A percentile compares a stretch with the other conserved stretches of the same genome.
phyloP scores from a whole-genome alignment of 2,113 vertebrate species.

The Protomyctophum bolini region DNA sequence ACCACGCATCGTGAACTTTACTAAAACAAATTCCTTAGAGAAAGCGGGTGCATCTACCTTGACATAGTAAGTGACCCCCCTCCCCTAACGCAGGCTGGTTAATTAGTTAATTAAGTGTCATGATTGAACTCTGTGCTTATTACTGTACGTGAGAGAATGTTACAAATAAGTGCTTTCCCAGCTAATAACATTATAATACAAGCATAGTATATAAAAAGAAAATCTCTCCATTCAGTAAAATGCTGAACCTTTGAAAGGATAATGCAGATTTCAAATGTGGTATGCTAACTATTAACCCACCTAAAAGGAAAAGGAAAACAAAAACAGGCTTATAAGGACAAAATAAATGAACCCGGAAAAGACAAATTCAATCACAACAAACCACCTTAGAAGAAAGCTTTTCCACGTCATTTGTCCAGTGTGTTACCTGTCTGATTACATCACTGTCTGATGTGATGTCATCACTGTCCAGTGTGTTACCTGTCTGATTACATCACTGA shows the following conservation, averaged over 20 bases:
- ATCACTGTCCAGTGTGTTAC: constrained; percentile 63
- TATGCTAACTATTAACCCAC: background rate
- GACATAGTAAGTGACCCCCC: too few relatives aligned
- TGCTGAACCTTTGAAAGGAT: background rate
- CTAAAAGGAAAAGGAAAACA: background rate
- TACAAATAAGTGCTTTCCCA: constrained; percentile 22
- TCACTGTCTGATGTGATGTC: constrained; percentile 15
- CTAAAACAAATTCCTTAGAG: too few relatives aligned
- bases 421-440: background rate
- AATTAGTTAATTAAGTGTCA: background rate
- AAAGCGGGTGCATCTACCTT: too few relatives aligned
- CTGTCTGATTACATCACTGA: constrained; percentile 26
- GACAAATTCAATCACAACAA: constrained; percentile 1
- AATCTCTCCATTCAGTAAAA: constrained; percentile 13
- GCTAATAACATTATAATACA: constrained; percentile 21
- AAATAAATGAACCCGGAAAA: constrained; percentile 8
- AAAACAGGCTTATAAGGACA: constrained; percentile 1
- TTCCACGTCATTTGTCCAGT: constrained; percentile 2
- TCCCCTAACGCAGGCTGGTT: too few relatives aligned
- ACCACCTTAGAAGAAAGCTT: background rate
- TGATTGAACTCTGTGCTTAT: background rate
- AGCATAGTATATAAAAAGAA: constrained; percentile 10
- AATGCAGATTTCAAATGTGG: background rate
- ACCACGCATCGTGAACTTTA: too few relatives aligned
- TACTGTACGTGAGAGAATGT: background rate